Evolutionary conservation across 2,888 invertebrate species (phyloP).

Genomic region (Eledona agricola): DNA sequence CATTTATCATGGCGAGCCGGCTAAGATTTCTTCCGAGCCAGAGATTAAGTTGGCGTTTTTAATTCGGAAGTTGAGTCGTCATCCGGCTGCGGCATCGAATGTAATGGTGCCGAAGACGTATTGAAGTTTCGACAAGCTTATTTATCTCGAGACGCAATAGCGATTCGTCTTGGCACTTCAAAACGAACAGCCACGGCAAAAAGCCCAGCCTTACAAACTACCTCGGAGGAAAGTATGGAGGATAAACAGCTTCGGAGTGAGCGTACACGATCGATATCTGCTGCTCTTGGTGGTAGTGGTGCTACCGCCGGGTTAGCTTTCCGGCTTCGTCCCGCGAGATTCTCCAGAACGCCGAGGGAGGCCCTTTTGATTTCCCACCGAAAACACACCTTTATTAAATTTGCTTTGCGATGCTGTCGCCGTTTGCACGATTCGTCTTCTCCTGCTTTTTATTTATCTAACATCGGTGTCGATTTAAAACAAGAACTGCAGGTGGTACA

Average conservation of each 20-base stretch:
- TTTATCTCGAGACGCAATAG: constrained; percentile 46
- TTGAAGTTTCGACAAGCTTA: constrained; percentile 49
- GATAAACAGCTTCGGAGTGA: constrained; percentile 46
- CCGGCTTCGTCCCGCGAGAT: constrained; percentile 11
- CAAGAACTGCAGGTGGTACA: no score
- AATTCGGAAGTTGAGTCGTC: constrained; percentile 34
- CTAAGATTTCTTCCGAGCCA: constrained; percentile 9
- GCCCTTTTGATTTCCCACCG: constrained; percentile 6
- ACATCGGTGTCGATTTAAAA: background rate
- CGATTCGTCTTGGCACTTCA: constrained; percentile 46
- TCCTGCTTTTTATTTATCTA: no score
- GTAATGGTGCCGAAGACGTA: constrained; percentile 47
- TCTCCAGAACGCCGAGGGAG: no score
- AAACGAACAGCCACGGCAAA: constrained; percentile 46
- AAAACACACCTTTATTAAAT: constrained; percentile 6
- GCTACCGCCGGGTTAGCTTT: constrained; percentile 13
- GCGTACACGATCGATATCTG: constrained; percentile 40
- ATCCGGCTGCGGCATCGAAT: constrained; percentile 25
- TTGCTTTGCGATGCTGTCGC: background rate
- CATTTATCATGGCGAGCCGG: constrained; percentile 18
- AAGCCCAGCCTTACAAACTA: constrained; percentile 47
- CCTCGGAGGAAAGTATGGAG: constrained; percentile 46
- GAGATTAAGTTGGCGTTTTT: constrained; percentile 24
- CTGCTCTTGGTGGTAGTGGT: constrained; percentile 15
- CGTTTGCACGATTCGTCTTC: no score